Evolutionary conservation across 92 coral and sea anemone genomes (phyloP), one percentile per base, ranked within the genome.

Genomic region (Epizoanthus illoricatus): DNA sequence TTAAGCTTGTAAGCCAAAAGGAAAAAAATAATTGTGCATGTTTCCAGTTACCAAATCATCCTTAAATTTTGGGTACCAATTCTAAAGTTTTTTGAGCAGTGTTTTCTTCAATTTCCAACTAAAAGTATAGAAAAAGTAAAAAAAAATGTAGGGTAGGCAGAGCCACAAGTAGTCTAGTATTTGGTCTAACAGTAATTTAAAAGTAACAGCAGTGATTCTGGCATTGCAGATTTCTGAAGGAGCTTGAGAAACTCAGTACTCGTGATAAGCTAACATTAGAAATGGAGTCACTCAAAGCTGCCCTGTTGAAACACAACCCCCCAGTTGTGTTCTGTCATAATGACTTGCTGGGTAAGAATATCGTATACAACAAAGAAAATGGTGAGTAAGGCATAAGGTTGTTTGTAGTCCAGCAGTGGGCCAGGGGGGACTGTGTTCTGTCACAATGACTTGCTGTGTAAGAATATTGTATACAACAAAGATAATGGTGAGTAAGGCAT

Each of bases 321-420:
- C 92, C 96, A 6, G 85, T 96, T 17, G 97, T 90, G 21, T 93
- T 93, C 73, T 91, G 96, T 64, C 99, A 96, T 61, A 96, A 96
- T 81, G 99, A 96, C 71, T 66, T 96, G 87, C 90, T 96, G 55
- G 88, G 92, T 74, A 93, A 93, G 64, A 96, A 96, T 56, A 88
- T 96, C 69, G 83, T 96, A 15, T 93, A 85, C 85, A 76, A 96
- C 72, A 84, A 88, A 62, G 76, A 76, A 17, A 78, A 79, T 33
- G 98, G 99, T 95, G 71, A 55, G 84, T 54, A 13, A 21, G 47
- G 41, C 4, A 6, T 65, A 8, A 4, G 40, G 59, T 42, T 43
- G 79, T 1, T 7, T 18, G 18, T 54, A 21, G 40, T 21, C 21
- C 13, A 18, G 68, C 42, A 18, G 20, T n/a, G 1, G 18, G 9